Percentiles rank a stretch among this genome's conserved stretches.
These are phyloP conservation scores for Vidua macroura DNA, from an alignment of 2,113 vertebrate species.

Conservation along the genomic window DNA sequence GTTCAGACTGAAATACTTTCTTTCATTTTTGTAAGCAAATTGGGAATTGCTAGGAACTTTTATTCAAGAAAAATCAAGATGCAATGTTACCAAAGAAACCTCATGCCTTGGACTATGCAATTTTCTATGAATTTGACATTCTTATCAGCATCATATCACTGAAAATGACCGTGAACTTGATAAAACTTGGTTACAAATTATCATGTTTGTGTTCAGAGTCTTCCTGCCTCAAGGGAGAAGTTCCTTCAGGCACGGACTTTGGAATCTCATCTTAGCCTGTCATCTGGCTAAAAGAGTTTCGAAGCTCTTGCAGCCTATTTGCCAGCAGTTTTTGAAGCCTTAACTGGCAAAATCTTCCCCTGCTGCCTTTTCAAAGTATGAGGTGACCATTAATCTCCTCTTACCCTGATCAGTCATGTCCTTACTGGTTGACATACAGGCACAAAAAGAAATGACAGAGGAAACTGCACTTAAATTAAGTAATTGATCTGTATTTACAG, in stretches of 20 bases:
- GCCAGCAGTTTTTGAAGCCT: not conserved
- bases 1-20: not conserved
- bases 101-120: not conserved
- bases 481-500: not conserved
- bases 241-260: not conserved
- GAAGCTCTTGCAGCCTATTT: not conserved
- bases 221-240: not conserved
- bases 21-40: not conserved
- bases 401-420: not conserved
- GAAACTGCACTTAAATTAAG: not conserved
- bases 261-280: not conserved
- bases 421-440: not conserved
- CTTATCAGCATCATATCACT: accelerated
- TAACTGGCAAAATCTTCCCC: not conserved
- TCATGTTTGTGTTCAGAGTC: not conserved
- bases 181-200: not conserved
- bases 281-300: not conserved
- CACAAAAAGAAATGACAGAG: not conserved
- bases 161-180: not conserved
- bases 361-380: not conserved
- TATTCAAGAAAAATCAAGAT: not conserved
- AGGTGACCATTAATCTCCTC: not conserved
- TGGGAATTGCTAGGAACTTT: not conserved
- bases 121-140: not conserved
- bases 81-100: not conserved